Evolutionary conservation across 2,113 vertebrate genomes (phyloP).

Genomic region (Pica pica): DNA sequence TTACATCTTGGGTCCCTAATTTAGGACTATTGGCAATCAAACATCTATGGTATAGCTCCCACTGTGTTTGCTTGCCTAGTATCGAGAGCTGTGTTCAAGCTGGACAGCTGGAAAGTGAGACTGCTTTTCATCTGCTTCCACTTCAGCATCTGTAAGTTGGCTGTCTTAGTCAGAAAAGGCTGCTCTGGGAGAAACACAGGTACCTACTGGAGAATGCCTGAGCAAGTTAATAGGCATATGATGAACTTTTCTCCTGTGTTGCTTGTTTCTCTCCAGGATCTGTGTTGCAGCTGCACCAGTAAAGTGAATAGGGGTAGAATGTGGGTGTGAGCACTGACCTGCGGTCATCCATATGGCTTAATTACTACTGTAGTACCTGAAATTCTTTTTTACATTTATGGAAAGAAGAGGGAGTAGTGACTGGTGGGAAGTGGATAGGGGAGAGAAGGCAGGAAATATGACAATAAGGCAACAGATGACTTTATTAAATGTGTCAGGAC

Average conservation of each 20-base stretch:
- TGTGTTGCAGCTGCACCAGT: neutral
- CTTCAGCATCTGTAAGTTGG: neutral
- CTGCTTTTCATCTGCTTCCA: neutral
- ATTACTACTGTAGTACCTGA: neutral
- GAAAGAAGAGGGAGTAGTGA: neutral
- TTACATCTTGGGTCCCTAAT: neutral
- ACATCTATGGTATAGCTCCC: neutral
- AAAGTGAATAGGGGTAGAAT: neutral
- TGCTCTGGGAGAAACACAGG: neutral
- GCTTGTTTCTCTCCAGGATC: neutral
- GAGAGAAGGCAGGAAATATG: neutral
- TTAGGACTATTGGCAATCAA: neutral
- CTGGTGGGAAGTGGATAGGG: neutral
- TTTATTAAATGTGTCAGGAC: neutral
- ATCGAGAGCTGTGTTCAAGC: neutral
- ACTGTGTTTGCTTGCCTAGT: neutral
- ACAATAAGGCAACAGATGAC: fast-evolving
- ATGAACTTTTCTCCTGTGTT: neutral
- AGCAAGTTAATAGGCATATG: neutral
- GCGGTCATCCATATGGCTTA: neutral
- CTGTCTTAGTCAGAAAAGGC: neutral
- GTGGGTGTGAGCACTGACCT: neutral
- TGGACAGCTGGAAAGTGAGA: neutral
- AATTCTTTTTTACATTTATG: neutral
- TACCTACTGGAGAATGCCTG: neutral